Evolutionary conservation across 2,888 invertebrate genomes (phyloP), one percentile per base, ranked within the genome.

Genomic region (Anthophora plumipes): DNA sequence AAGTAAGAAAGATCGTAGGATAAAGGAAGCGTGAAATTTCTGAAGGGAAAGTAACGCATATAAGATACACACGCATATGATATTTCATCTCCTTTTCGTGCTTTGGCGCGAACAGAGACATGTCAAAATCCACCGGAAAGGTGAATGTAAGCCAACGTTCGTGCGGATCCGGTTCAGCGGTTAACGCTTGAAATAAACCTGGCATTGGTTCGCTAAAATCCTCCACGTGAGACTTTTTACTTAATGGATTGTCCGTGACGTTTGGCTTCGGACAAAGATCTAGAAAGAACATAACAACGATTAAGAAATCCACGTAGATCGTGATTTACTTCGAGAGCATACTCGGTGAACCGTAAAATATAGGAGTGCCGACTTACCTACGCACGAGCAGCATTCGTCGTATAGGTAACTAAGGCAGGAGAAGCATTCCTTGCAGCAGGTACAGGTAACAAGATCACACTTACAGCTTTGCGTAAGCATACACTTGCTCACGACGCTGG

Each of bases 391-490:
- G 94, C 99, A 99, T 93, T 99, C 98, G 85, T 96, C 96, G 93
- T 98, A 99, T 67, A 98, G 95, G 90, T 97, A 96, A 86, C 97
- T 97, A 76, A 99, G 95, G 92, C 99, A 99, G 91, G 96, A 97
- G 89, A 96, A 97, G 91, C 99, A 99, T 92, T 98, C 98, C 90
- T 97, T 97, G 94, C 98, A 99, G 92, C 98, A 99, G n/a, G 97
- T 96, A 92, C 98, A 98, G 92, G 97, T 97, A 91, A 96, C 97
- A 89, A 98, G 94, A 93, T 99, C 98, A 94, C 99, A 99, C 93
- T 98, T 98, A 94, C 99, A 99, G 67, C 98, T 97, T 93, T 98
- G 98, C 17, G 98, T 98, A 83, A 99, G 94, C 96, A 99, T 97
- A 93, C 99, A 99, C 94, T 99, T 99, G 91, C 98, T 98, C 66